Conservation (phyloP, 2,113 vertebrate genomes). For the Cercopithecus mona region DNA sequence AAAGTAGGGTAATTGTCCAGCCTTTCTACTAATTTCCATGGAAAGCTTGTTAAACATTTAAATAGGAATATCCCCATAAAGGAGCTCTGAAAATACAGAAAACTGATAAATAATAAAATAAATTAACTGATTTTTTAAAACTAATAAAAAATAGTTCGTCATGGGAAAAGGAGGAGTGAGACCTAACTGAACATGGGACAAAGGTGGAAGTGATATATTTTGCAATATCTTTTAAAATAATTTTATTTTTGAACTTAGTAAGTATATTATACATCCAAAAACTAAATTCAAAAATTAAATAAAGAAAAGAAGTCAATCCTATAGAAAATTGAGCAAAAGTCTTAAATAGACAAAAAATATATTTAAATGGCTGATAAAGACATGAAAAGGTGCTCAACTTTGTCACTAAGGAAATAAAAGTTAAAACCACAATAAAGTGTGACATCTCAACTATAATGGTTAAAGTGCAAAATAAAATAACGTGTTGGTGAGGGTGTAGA, state of each 20-base stretch:
- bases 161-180: neutral
- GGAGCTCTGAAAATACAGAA: neutral
- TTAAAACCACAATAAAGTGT: neutral
- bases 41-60: conserved; percentile 5
- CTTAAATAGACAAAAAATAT: neutral
- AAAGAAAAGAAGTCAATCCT: neutral
- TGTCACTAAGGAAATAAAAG: neutral
- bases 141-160: neutral
- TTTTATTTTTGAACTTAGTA: conserved; percentile 9
- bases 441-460: neutral
- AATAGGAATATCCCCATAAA: neutral
- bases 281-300: conserved; percentile 33
- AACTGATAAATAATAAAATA: neutral
- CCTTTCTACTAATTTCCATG: conserved; percentile 18
- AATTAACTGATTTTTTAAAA: conserved; percentile 1
- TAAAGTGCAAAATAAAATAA: conserved; percentile 14
- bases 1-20: neutral
- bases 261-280: neutral
- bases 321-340: conserved; percentile 2
- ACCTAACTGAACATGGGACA: neutral
- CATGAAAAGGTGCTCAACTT: neutral
- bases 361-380: neutral
- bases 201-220: neutral
- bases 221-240: neutral
- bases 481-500: neutral